Conservation (phyloP, 2,113 vertebrate genomes). For the Sander lucioperca region DNA sequence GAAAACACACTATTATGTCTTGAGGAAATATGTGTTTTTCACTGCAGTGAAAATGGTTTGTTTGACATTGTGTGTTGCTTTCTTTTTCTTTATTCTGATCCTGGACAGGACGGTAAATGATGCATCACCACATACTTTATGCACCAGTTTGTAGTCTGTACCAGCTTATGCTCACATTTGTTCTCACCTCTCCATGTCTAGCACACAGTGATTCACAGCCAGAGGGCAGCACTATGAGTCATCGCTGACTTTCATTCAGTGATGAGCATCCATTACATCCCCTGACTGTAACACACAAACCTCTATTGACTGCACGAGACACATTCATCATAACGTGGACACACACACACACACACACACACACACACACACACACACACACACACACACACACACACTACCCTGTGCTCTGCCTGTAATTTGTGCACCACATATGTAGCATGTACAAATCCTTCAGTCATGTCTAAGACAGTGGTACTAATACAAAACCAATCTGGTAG, state of each 20-base stretch:
- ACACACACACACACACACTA: slow-evolving; percentile 13
- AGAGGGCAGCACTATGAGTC: slow-evolving; percentile 32
- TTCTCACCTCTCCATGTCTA: slow-evolving; percentile 27
- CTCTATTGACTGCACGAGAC: slow-evolving; percentile 18
- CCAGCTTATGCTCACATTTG: slow-evolving; percentile 23
- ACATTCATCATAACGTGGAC: slow-evolving; percentile 13
- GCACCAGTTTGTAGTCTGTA: slow-evolving; percentile 1
- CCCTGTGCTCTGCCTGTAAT: not conserved
- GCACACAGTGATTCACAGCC: slow-evolving; percentile 35
- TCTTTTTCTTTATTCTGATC: not conserved
- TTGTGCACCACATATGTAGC: slow-evolving; percentile 1
- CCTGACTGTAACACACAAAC: slow-evolving; percentile 30
- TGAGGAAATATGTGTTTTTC: not conserved
- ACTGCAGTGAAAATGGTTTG: not conserved
- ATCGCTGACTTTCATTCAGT: slow-evolving; percentile 57
- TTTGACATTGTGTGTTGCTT: not conserved
- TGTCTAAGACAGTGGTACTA: slow-evolving; percentile 45
- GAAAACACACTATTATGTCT: not conserved
- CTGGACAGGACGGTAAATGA: not conserved
- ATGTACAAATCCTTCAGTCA: slow-evolving; percentile 36
- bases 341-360: slow-evolving; percentile 5
- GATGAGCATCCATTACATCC: slow-evolving; percentile 41
- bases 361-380: slow-evolving; percentile 16
- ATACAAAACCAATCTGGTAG: slow-evolving; percentile 46
- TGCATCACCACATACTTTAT: not conserved